Evolutionary conservation across 2,797 vertebrate species (phyloP).

Genomic region (Sphenopsis melanotis): DNA sequence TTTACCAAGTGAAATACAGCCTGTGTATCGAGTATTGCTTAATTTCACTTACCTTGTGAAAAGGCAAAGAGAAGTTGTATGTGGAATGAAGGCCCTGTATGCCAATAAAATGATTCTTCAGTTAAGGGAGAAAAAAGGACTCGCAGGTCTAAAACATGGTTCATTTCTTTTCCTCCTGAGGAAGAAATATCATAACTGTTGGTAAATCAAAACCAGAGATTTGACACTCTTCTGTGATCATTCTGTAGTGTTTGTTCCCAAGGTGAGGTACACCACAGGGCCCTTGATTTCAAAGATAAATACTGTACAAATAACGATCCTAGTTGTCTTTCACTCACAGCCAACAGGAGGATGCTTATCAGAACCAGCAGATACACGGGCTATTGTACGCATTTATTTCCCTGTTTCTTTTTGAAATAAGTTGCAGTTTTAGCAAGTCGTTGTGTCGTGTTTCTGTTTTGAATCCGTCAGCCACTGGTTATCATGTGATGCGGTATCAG

Average conservation of each 20-base stretch:
- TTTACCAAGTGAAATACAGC: constrained; percentile 21
- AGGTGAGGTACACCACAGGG: constrained; percentile 78
- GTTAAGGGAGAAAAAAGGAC: constrained; percentile 42
- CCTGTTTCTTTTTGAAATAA: constrained; percentile 68
- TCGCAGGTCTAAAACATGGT: constrained; percentile 23
- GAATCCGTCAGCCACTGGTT: constrained; percentile 18
- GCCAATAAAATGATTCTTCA: constrained; percentile 35
- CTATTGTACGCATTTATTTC: constrained; percentile 57
- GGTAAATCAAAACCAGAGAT: constrained; percentile 70
- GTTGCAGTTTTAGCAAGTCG: constrained; percentile 26
- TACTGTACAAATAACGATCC: constrained; percentile 82
- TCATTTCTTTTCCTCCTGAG: constrained; percentile 57
- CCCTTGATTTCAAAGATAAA: constrained; percentile 89
- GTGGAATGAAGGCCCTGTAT: constrained; percentile 21
- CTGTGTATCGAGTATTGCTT: not conserved
- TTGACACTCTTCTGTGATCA: constrained; percentile 74
- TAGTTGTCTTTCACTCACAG: constrained; percentile 86
- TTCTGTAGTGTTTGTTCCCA: constrained; percentile 76
- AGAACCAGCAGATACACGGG: constrained; percentile 76
- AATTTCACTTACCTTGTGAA: constrained; percentile 17
- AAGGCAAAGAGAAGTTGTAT: not conserved
- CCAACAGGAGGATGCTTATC: constrained; percentile 87
- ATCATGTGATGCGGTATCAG: constrained; percentile 8
- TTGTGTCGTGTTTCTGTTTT: not conserved
- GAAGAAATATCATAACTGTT: constrained; percentile 64